Evolutionary conservation across 2,113 vertebrate genomes (phyloP), one percentile per base, ranked within the genome.

Genomic region (Nothoprocta pentlandii): DNA sequence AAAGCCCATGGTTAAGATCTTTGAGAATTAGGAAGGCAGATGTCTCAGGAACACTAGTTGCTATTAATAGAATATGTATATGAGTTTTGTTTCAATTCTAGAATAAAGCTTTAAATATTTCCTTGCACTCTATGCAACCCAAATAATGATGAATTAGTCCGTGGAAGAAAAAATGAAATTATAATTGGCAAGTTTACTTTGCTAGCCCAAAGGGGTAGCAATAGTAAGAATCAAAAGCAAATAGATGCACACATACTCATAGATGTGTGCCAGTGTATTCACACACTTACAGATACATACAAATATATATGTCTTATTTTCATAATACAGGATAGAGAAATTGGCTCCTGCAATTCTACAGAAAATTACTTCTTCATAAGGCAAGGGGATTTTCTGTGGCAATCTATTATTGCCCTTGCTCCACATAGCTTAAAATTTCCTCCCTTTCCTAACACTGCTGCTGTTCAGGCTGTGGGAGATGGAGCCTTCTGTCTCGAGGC

Each of bases 81-180:
- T 3, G 15, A 41, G 0, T 2, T 66, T 62, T 68, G 82, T 67
- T 73, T 42, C 12, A 82, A 22, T 70, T 69, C 58, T 71, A 90
- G 76, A 89, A 90, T 68, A 25, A 58, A 71, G 19, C 51, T 78
- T 74, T 88, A 80, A 93, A 84, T 42, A 92, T 79, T 82, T 82
- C 73, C 59, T 95, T 67, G 14, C n/a, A 73, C 76, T 79, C 56
- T 78, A 53, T 91, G 51, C 47, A 87, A 90, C 39, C 12, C 61
- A 86, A 86, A 69, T 62, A 68, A 77, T 12, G 21, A 28, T 80
- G 59, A 36, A 91, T 86, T 62, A 28, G 51, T 46, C 62, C 76
- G 47, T 28, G 44, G 62, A 92, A 84, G 22, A 64, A 59, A 91
- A 95, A 92, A 80, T 51, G 56, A 88, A 90, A 93, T 44, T 66